A percentile compares a stretch with the other conserved stretches of the same genome.
Evolutionary conservation across 2,113 vertebrate species (phyloP).

Genomic region (Martes martes): DNA sequence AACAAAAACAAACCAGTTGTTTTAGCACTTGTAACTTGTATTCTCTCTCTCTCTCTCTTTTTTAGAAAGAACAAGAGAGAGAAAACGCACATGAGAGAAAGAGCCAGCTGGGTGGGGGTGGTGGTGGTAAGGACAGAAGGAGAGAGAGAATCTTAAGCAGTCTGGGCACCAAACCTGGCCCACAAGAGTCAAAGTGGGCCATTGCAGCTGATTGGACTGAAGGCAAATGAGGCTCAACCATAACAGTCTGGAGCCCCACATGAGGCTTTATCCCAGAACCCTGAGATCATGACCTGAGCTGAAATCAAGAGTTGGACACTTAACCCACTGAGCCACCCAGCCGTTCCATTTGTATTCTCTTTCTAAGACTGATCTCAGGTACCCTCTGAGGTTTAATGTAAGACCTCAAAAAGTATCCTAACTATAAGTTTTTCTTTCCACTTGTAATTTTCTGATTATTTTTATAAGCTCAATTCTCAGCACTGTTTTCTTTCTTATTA

Average conservation of each 20-base stretch:
- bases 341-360: background rate
- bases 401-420: background rate
- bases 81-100: background rate
- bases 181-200: background rate
- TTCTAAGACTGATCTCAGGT: conserved; percentile 14
- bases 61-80: background rate
- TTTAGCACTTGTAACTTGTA: background rate
- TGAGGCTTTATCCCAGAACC: background rate
- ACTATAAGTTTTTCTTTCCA: background rate
- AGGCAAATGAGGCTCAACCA: background rate
- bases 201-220: background rate
- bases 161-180: background rate
- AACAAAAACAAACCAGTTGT: background rate
- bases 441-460: conserved; percentile 33
- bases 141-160: background rate
- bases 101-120: background rate
- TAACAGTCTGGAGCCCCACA: background rate
- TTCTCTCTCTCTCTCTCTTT: background rate
- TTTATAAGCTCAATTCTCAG: conserved; percentile 12
- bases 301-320: background rate
- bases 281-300: background rate
- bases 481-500: background rate
- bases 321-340: background rate
- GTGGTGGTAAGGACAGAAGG: background rate
- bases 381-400: background rate